A percentile compares a stretch with the other conserved stretches of the same genome.
These are phyloP conservation scores for Agrypnus murinus DNA, from an alignment of 2,888 invertebrate genomes.

Conservation along the genomic window DNA sequence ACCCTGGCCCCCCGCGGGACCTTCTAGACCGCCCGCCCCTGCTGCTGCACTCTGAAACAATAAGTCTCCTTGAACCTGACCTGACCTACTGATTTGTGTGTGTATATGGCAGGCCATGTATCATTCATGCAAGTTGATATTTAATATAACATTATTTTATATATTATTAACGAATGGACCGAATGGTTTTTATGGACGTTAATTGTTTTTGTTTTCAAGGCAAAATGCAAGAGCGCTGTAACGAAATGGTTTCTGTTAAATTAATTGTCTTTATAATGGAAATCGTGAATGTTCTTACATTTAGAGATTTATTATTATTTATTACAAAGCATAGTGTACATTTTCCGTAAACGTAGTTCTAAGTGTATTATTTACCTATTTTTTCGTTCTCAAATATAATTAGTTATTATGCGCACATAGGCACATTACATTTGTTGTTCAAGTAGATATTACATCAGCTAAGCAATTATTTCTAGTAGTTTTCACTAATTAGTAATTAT, in stretches of 20 bases:
- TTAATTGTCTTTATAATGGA: constrained; percentile 5
- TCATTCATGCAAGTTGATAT: constrained; percentile 36
- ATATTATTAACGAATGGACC: constrained; percentile 13
- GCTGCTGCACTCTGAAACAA: constrained; percentile 64
- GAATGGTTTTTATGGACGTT: constrained; percentile 2
- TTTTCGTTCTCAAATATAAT: too few species aligned
- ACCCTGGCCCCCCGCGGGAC: constrained; percentile 68
- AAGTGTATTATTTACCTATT: too few species aligned
- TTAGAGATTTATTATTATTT: constrained; percentile 6
- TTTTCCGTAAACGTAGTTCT: neutral
- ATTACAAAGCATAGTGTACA: neutral
- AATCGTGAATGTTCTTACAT: neutral
- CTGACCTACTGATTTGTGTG: constrained; percentile 48
- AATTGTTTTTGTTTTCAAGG: constrained; percentile 21
- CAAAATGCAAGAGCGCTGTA: neutral
- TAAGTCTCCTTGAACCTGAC: constrained; percentile 52
- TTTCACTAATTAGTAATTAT: too few species aligned
- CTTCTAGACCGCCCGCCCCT: constrained; percentile 71
- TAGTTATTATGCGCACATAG: too few species aligned
- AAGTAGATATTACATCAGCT: too few species aligned
- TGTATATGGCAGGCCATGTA: constrained; percentile 33
- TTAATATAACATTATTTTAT: too few species aligned
- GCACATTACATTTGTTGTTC: too few species aligned
- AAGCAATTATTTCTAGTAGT: too few species aligned
- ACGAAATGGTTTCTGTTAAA: neutral